Evolutionary conservation across 2,113 vertebrate species (phyloP).

Genomic region (Pelmatolapia mariae): DNA sequence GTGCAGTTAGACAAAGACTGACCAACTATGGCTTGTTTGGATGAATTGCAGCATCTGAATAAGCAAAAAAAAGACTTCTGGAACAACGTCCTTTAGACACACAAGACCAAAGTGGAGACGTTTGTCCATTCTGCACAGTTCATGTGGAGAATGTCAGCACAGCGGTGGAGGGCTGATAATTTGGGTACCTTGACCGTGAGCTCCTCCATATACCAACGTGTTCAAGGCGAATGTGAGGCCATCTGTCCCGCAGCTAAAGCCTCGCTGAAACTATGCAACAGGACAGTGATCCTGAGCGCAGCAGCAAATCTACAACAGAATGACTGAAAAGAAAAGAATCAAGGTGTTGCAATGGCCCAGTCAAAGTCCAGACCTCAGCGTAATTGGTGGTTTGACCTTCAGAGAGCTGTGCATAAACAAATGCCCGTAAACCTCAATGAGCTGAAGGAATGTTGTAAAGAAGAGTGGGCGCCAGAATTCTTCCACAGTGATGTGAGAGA

Average conservation of each 20-base stretch:
- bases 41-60: not conserved
- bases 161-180: not conserved
- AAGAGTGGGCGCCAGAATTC: not conserved
- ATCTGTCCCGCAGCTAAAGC: not conserved
- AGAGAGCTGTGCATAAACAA: not conserved
- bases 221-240: not conserved
- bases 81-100: not conserved
- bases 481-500: not conserved
- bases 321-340: not conserved
- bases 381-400: not conserved
- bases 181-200: not conserved
- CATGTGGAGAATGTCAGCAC: not conserved
- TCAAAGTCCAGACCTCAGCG: not conserved
- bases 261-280: not conserved
- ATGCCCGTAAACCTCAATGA: not conserved
- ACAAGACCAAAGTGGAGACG: not conserved
- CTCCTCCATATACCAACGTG: not conserved
- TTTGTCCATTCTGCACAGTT: not conserved
- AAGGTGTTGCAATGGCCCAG: not conserved
- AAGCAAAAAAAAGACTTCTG: not conserved
- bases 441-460: not conserved
- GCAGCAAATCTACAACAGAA: not conserved
- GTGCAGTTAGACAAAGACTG: not conserved
- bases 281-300: not conserved
- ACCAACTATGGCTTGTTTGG: not conserved